phyloP scores from a whole-genome alignment of 2,888 invertebrate species.

The Odontocerum albicorne region DNA sequence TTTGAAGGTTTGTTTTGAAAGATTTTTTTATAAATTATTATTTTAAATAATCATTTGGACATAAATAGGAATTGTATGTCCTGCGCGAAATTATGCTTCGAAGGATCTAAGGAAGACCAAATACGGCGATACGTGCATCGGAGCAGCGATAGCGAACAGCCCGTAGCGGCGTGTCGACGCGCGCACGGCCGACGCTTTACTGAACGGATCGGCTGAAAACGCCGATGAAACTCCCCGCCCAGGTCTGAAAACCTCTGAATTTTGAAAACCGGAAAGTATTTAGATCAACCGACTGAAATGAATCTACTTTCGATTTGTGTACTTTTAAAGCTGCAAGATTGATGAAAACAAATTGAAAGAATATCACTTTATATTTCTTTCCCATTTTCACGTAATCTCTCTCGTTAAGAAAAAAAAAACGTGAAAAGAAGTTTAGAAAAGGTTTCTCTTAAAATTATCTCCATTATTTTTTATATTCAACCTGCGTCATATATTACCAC shows the following conservation, averaged over 20 bases:
- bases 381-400: too few species aligned
- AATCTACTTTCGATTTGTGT: too few species aligned
- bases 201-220: slow-evolving; percentile 11
- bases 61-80: too few species aligned
- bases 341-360: too few species aligned
- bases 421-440: too few species aligned
- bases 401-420: too few species aligned
- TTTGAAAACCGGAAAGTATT: neutral
- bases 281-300: neutral
- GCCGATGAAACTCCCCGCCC: slow-evolving; percentile 13
- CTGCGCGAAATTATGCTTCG: slow-evolving; percentile 2
- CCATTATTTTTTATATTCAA: too few species aligned
- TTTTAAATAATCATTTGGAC: too few species aligned
- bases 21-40: neutral
- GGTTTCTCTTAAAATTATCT: too few species aligned
- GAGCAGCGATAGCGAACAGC: slow-evolving; percentile 10
- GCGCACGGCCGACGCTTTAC: slow-evolving; percentile 34
- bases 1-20: neutral
- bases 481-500: too few species aligned
- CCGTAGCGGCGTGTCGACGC: slow-evolving; percentile 48
- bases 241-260: neutral
- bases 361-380: too few species aligned
- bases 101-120: neutral
- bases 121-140: slow-evolving; percentile 7
- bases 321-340: too few species aligned